Percentiles rank a stretch among this genome's conserved stretches.
Conservation (phyloP, 2,888 invertebrate species). For the Parnassius apollo region DNA sequence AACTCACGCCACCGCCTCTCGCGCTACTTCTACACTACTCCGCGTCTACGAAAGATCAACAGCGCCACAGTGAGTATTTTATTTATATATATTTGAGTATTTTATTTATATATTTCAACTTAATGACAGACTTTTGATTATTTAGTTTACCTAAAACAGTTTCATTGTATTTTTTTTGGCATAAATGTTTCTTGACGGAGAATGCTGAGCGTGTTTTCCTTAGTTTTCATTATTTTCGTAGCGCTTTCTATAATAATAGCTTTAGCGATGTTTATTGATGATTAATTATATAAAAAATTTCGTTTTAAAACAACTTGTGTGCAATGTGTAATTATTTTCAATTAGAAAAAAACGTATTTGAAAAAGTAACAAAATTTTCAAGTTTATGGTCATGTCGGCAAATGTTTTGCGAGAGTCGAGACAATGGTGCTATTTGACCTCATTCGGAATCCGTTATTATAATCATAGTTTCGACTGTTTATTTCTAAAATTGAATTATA, state of each 20-base stretch:
- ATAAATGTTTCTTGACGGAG: not conserved
- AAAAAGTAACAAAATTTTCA: no score
- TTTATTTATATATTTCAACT: constrained; percentile 1
- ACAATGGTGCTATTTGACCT: no score
- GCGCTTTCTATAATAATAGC: not conserved
- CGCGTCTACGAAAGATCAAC: constrained; percentile 30
- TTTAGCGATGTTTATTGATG: not conserved
- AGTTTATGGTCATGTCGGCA: no score
- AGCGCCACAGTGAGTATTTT: constrained; percentile 17
- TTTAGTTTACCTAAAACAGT: not conserved
- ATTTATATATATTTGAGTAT: not conserved
- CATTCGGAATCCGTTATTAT: no score
- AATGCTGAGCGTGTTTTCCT: not conserved
- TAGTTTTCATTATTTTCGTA: not conserved
- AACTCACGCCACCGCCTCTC: constrained; percentile 38
- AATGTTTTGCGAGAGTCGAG: no score
- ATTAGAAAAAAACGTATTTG: no score
- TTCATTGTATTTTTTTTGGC: not conserved
- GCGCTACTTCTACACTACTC: constrained; percentile 32
- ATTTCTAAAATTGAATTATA: no score
- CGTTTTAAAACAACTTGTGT: no score
- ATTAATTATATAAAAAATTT: no score
- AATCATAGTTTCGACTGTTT: no score
- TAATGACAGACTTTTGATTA: constrained; percentile 15
- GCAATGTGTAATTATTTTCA: no score